These are phyloP conservation scores for Altica lythri DNA, from an alignment of 2,888 invertebrate species.

Conservation along the genomic window DNA sequence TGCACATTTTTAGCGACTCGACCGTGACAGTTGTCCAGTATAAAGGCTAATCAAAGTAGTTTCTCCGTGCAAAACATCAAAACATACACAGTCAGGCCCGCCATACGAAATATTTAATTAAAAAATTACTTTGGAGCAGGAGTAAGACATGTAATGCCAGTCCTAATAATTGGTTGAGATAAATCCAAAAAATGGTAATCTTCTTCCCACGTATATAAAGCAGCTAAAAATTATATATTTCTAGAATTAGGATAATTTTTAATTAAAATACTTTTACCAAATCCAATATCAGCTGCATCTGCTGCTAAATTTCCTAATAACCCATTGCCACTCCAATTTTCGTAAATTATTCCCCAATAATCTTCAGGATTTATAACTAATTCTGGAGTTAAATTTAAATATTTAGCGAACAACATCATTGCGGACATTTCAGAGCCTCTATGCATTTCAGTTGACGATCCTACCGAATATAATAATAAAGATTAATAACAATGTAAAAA, in stretches of 20 bases:
- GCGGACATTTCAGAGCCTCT: slow-evolving; percentile 61
- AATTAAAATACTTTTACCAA: too few relatives aligned
- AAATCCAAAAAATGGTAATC: slow-evolving; percentile 66
- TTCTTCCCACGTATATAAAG: slow-evolving; percentile 67
- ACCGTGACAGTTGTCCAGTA: too few relatives aligned
- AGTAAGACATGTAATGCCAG: slow-evolving; percentile 71
- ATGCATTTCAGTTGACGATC: too few relatives aligned
- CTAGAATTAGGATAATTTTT: too few relatives aligned
- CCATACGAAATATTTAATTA: too few relatives aligned
- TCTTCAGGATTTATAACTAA: slow-evolving; percentile 60
- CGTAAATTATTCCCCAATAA: slow-evolving; percentile 70
- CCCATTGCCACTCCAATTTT: slow-evolving; percentile 69
- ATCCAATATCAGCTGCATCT: slow-evolving; percentile 67
- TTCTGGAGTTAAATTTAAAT: slow-evolving; percentile 57
- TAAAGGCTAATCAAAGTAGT: too few relatives aligned
- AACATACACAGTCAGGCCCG: too few relatives aligned
- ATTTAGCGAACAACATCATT: slow-evolving; percentile 59
- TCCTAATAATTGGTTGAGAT: slow-evolving; percentile 64
- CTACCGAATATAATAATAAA: too few relatives aligned
- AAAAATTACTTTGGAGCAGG: slow-evolving; percentile 67
- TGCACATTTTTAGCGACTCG: too few relatives aligned
- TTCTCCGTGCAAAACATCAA: too few relatives aligned
- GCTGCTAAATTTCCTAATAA: slow-evolving; percentile 66
- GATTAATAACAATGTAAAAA: too few relatives aligned
- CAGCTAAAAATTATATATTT: too few relatives aligned